A percentile compares a stretch with the other conserved stretches of the same genome.
Evolutionary conservation across 2,888 invertebrate genomes (phyloP).

Genomic region (Caprella mutica): DNA sequence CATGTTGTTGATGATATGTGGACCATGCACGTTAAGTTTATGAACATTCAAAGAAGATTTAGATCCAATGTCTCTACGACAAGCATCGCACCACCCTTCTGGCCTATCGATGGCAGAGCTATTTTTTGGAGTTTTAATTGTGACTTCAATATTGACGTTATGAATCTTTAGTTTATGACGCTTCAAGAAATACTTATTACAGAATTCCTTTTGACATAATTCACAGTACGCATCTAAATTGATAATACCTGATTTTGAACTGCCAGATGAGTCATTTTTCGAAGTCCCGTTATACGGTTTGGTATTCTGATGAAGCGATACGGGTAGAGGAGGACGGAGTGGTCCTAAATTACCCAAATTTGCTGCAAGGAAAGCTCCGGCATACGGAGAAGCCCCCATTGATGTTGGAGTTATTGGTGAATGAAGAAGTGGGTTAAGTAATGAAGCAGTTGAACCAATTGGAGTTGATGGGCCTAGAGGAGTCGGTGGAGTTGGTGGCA

Average conservation of each 20-base stretch:
- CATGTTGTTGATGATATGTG: slow-evolving; percentile 25
- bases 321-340: slow-evolving; percentile 32
- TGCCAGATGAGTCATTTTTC: slow-evolving; percentile 5
- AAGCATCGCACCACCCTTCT: slow-evolving; percentile 29
- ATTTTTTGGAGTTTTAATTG: slow-evolving; percentile 22
- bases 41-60: slow-evolving; percentile 23
- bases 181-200: slow-evolving; percentile 30
- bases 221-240: slow-evolving; percentile 32
- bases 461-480: slow-evolving; percentile 13
- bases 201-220: slow-evolving; percentile 34
- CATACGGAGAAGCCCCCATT: slow-evolving; percentile 34
- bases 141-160: slow-evolving; percentile 26
- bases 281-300: slow-evolving; percentile 7
- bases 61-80: slow-evolving; percentile 23
- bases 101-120: slow-evolving; percentile 23
- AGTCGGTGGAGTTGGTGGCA: slow-evolving; percentile 16
- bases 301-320: slow-evolving; percentile 25
- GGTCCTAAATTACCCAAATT: slow-evolving; percentile 32
- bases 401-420: slow-evolving; percentile 24
- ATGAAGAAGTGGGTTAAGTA: slow-evolving; percentile 8
- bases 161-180: slow-evolving; percentile 31
- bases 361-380: slow-evolving; percentile 37
- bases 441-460: slow-evolving; percentile 5
- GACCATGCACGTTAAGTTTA: slow-evolving; percentile 25
- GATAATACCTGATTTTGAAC: slow-evolving; percentile 21